Evolutionary conservation across 2,113 vertebrate genomes (phyloP).

Genomic region (Geococcyx californianus): DNA sequence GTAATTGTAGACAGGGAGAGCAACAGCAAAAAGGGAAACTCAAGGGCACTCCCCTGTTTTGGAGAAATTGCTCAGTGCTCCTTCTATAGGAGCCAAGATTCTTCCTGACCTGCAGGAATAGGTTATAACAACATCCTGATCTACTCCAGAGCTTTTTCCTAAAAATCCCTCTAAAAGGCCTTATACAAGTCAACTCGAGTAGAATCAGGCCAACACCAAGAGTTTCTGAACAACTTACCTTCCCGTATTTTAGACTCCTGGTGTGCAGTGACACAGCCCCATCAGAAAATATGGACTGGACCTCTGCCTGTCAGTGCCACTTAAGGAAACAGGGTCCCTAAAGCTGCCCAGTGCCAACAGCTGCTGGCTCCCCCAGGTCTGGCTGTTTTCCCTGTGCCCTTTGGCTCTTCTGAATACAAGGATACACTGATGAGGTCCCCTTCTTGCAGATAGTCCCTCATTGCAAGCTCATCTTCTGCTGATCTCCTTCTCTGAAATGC

Average conservation of each 20-base stretch:
- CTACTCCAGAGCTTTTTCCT: neutral
- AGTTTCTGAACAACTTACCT: conserved; percentile 75
- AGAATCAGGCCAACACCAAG: neutral
- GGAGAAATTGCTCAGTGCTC: neutral
- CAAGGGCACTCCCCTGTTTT: neutral
- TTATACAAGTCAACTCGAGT: neutral
- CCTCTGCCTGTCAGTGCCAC: conserved; percentile 84
- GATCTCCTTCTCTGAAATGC: conserved; percentile 88
- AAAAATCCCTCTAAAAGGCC: neutral
- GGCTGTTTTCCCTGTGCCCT: neutral
- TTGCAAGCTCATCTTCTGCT: conserved; percentile 93
- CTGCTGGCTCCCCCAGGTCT: neutral
- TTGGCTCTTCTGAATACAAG: neutral
- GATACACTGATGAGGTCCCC: conserved; percentile 98
- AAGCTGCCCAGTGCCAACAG: neutral
- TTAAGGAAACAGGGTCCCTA: conserved; percentile 64
- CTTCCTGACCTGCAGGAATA: neutral
- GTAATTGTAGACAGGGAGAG: neutral
- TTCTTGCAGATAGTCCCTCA: conserved; percentile 94
- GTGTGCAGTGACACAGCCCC: conserved; percentile 93
- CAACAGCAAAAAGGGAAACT: neutral
- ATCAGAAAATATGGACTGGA: conserved; percentile 94
- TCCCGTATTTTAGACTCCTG: conserved; percentile 94
- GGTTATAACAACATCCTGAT: neutral
- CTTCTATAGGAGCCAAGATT: fast-evolving